Conservation (phyloP, 2,797 vertebrate species). For the Enteromius paludinosus region DNA sequence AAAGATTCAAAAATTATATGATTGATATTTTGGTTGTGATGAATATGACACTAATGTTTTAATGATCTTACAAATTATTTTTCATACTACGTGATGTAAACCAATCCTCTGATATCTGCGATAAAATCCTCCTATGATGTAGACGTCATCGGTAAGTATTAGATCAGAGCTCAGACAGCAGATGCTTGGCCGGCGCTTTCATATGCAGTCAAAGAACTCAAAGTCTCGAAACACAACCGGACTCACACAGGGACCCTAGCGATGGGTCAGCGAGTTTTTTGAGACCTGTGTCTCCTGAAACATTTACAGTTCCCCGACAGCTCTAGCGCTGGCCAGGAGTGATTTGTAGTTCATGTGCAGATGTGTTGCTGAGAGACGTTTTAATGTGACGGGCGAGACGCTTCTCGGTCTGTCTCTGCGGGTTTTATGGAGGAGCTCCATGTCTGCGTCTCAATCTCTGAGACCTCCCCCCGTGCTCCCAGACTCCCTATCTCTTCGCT, state of each 20-base stretch:
- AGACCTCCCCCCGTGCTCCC: constrained; percentile 65
- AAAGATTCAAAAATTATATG: background rate
- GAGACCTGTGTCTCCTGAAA: constrained; percentile 54
- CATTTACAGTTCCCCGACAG: constrained; percentile 51
- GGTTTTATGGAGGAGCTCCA: constrained; percentile 67
- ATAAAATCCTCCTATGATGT: constrained; percentile 24
- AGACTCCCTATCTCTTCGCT: constrained; percentile 79
- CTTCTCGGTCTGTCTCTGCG: constrained; percentile 57
- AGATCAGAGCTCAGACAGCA: constrained; percentile 33
- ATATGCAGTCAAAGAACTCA: constrained; percentile 53
- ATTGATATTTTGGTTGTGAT: background rate
- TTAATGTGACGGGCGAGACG: constrained; percentile 64
- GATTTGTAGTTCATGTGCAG: constrained; percentile 63
- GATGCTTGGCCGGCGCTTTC: constrained; percentile 34
- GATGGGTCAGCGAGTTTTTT: constrained; percentile 50
- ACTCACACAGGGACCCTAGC: constrained; percentile 48
- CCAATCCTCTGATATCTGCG: constrained; percentile 12
- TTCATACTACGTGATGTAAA: constrained; percentile 8
- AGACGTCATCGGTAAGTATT: constrained; percentile 29
- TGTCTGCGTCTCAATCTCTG: constrained; percentile 55
- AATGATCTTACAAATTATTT: background rate
- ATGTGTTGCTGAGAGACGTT: constrained; percentile 61
- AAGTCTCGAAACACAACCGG: constrained; percentile 47
- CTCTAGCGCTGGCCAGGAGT: constrained; percentile 38
- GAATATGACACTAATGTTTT: background rate